These are phyloP conservation scores for Amphimallon solstitiale DNA, from an alignment of 2,888 invertebrate genomes.

Conservation along the genomic window DNA sequence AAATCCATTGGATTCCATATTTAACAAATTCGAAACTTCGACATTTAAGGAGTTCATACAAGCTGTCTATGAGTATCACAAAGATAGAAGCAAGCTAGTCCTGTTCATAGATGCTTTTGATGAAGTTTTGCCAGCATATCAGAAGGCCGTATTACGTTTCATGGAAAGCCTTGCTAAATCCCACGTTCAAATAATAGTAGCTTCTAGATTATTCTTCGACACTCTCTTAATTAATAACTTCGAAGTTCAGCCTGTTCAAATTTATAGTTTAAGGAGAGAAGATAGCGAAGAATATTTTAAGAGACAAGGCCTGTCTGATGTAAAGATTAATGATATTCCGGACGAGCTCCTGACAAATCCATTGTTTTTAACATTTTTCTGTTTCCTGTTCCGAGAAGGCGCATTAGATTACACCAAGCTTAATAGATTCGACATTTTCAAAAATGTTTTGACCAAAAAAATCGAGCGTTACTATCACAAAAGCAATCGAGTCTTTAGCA, in stretches of 20 bases:
- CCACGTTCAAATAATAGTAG: conserved; percentile 1
- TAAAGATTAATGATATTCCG: neutral
- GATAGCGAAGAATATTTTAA: neutral
- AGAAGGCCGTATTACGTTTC: neutral
- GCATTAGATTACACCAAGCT: neutral
- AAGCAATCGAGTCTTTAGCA: neutral
- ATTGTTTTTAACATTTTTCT: conserved; percentile 2
- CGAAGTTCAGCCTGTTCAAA: conserved; percentile 7
- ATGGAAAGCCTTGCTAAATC: neutral
- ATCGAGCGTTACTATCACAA: neutral
- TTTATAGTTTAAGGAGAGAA: neutral
- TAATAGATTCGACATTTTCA: neutral
- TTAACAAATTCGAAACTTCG: neutral
- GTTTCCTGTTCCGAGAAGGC: neutral
- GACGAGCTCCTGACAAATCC: neutral
- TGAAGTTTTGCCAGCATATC: conserved; percentile 5
- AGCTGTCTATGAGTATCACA: neutral
- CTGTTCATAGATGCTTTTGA: conserved; percentile 14
- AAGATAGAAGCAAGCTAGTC: neutral
- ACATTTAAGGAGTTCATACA: neutral
- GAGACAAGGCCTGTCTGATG: neutral
- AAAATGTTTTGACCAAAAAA: conserved; percentile 1
- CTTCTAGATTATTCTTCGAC: conserved; percentile 1
- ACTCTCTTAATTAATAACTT: conserved; percentile 4
- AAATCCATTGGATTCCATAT: neutral